phyloP scores from a whole-genome alignment of 2,797 vertebrate genomes.

The Galagoides demidoff region DNA sequence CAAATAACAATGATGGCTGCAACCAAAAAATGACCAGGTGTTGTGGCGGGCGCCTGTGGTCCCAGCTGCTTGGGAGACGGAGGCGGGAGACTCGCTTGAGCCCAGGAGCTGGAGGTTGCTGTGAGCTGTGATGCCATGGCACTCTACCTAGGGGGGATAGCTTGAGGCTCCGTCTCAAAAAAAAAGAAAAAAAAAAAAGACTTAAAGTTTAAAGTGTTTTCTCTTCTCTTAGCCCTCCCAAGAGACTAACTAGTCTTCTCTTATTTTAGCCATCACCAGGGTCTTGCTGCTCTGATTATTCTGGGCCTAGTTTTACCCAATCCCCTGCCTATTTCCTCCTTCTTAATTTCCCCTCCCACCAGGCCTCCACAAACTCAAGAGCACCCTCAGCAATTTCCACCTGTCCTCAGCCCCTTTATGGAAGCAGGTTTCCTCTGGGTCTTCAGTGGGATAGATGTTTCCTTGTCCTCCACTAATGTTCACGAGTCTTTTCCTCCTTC shows the following conservation, averaged over 20 bases:
- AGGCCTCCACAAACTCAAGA: neutral
- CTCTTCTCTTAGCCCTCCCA: neutral
- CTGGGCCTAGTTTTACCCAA: neutral
- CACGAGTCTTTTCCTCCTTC: neutral
- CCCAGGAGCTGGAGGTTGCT: too few relatives aligned
- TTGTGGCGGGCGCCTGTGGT: too few relatives aligned
- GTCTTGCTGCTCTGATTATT: neutral
- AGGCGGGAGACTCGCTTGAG: too few relatives aligned
- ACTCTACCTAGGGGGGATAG: too few relatives aligned
- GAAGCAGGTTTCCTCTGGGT: neutral
- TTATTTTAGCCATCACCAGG: neutral
- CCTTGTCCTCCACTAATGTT: neutral
- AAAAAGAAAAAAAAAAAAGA: too few relatives aligned
- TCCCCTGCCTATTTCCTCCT: neutral
- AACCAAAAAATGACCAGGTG: too few relatives aligned
- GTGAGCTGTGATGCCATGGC: too few relatives aligned
- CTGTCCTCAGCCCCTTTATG: neutral
- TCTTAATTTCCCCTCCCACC: neutral
- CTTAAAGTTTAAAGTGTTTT: neutral
- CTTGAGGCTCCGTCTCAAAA: too few relatives aligned
- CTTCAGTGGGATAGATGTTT: neutral
- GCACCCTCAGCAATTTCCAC: neutral
- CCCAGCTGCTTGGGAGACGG: too few relatives aligned
- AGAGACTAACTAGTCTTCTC: neutral
- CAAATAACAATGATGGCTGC: too few relatives aligned